Percentiles rank a stretch among this genome's conserved stretches.
Conservation (phyloP, 1,140 invertebrate genomes). For the Pogonus chalceus region DNA sequence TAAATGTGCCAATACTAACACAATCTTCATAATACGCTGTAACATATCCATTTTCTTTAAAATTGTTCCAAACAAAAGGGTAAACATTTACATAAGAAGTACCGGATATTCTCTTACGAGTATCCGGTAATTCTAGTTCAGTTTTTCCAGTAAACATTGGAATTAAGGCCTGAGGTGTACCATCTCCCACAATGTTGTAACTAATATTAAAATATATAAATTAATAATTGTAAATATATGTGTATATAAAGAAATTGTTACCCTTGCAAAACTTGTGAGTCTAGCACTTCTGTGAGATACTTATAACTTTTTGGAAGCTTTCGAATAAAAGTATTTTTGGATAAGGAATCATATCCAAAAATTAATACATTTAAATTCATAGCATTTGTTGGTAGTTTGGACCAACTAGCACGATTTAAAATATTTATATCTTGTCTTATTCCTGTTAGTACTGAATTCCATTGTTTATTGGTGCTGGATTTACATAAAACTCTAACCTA, state of each 20-base stretch:
- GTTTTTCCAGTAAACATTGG: conserved; percentile 84
- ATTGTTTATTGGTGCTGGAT: conserved; percentile 25
- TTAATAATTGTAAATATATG: background rate
- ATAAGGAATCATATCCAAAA: conserved; percentile 86
- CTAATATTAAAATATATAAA: conserved; percentile 20
- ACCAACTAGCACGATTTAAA: conserved; percentile 39
- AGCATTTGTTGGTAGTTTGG: conserved; percentile 38
- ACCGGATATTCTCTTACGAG: conserved; percentile 48
- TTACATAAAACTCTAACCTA: conserved; percentile 32
- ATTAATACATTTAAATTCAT: conserved; percentile 70
- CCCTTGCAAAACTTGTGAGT: conserved; percentile 61
- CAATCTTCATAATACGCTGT: conserved; percentile 81
- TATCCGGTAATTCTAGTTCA: conserved; percentile 79
- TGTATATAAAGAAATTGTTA: conserved; percentile 21
- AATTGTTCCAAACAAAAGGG: conserved; percentile 75
- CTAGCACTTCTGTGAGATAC: conserved; percentile 60
- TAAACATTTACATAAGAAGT: conserved; percentile 65
- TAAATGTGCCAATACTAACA: conserved; percentile 77
- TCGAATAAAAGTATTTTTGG: conserved; percentile 74
- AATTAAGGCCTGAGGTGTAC: conserved; percentile 85
- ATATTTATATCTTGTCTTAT: conserved; percentile 40
- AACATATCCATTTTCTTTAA: conserved; percentile 56
- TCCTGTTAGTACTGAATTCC: conserved; percentile 48
- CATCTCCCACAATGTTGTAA: conserved; percentile 90
- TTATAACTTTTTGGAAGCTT: conserved; percentile 73